Conservation (phyloP, 2,888 invertebrate species). For the Sthenelais limicola region DNA sequence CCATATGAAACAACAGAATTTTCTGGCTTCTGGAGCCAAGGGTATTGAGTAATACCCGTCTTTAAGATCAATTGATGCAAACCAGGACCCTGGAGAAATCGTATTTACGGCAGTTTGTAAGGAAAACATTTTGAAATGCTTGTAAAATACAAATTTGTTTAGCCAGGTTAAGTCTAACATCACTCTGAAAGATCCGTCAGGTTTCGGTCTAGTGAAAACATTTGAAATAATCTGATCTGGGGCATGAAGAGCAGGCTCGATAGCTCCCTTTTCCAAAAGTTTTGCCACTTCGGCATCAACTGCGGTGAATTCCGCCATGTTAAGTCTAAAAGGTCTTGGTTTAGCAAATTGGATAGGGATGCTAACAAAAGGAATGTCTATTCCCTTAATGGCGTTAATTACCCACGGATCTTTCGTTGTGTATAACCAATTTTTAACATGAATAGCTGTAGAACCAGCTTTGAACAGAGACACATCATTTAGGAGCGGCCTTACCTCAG, state of each 20-base stretch:
- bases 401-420: neutral
- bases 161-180: neutral
- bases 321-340: neutral
- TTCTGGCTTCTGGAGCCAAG: neutral
- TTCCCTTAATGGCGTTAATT: neutral
- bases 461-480: neutral
- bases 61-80: slow-evolving; percentile 3
- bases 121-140: slow-evolving; percentile 14
- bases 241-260: neutral
- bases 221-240: neutral
- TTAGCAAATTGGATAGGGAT: neutral
- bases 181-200: neutral
- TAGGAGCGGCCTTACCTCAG: neutral
- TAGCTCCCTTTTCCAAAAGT: neutral
- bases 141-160: neutral
- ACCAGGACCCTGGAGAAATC: neutral
- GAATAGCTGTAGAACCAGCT: neutral
- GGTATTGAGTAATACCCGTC: slow-evolving; percentile 4
- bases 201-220: neutral
- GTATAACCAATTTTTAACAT: neutral
- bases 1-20: neutral
- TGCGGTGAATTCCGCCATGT: neutral
- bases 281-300: neutral
- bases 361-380: neutral
- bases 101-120: neutral